These are phyloP conservation scores for Saturnia japonica DNA, from an alignment of 2,888 invertebrate genomes.

Conservation along the genomic window DNA sequence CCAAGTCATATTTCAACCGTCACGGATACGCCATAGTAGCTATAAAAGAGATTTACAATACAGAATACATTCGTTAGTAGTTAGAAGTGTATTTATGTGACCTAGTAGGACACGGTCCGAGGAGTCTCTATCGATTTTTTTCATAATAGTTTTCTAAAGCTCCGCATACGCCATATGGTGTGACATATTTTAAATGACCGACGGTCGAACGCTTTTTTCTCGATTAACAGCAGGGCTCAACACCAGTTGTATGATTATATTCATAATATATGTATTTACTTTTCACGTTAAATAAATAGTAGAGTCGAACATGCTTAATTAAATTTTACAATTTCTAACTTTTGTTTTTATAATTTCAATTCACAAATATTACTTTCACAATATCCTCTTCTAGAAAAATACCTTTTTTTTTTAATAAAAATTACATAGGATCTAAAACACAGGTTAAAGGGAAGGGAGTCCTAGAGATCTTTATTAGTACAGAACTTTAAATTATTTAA, in stretches of 20 bases:
- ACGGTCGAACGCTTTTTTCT: constrained; percentile 53
- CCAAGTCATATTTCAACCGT: constrained; percentile 79
- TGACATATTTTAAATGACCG: constrained; percentile 67
- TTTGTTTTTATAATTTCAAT: too few relatives aligned
- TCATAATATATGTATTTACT: not conserved
- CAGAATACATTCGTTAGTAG: constrained; percentile 72
- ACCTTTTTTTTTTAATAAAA: too few relatives aligned
- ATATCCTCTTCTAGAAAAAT: too few relatives aligned
- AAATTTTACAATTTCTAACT: too few relatives aligned
- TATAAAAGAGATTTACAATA: constrained; percentile 79
- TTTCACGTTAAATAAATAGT: not conserved
- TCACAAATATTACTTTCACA: too few relatives aligned
- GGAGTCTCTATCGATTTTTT: constrained; percentile 67
- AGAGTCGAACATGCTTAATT: too few relatives aligned
- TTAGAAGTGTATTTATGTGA: constrained; percentile 68
- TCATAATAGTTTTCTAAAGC: constrained; percentile 58
- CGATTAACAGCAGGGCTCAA: constrained; percentile 32
- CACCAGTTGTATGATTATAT: not conserved
- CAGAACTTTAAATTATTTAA: too few relatives aligned
- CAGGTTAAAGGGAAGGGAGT: too few relatives aligned
- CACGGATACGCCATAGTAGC: constrained; percentile 69
- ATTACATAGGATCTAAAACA: too few relatives aligned
- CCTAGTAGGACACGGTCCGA: constrained; percentile 68
- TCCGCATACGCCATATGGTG: constrained; percentile 68
- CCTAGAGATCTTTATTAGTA: too few relatives aligned